Base-by-base conservation (phyloP, 2,113 vertebrate genomes). In the Garra rufa region DNA sequence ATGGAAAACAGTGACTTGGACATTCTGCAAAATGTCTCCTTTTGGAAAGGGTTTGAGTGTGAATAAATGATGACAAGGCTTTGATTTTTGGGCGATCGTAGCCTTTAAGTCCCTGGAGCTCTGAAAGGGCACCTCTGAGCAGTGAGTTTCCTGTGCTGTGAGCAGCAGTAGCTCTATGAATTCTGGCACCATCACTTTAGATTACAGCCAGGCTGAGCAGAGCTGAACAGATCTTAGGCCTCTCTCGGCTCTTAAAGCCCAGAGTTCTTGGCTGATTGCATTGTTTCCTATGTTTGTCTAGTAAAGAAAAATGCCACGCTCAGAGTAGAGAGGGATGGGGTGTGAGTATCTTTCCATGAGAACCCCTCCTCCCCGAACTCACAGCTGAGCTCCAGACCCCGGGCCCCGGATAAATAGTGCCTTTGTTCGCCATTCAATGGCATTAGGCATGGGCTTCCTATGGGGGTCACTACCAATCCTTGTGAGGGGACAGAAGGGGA, bases 361-460 rank as follows among this genome's bases (percentile, higher is more conserved):
- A 83, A 95, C 95, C 95, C 94, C 95, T 94, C 94, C 92, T 93
- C 92, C 93, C 86, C 41, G 85, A 94, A 93, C 94, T 93, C 94
- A 94, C 93, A 96, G 95, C 95, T 96, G 95, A 96, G 95, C 95
- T 93, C 90, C 93, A 95, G 94, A 94, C 93, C 92, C 93, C 91
- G 94, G 94, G 94, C 94, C 92, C 86, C 84, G 87, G 93, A 94
- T 95, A 94, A 95, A 97, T 94, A 95, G 94, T 90, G 89, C 92
- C 95, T 97, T 97, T 97, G 96, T 97, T 96, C 89, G 80, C 88
- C 87, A 86, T 87, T 96, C 95, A 97, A 97, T 97, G 95, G 96
- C 95, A 96, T 97, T 96, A 97, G 96, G 93, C 96, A 96, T 96
- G 95, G 95, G 93, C 94, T 97, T 96, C 94, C 94, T 95, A 93